Evolutionary conservation across 2,113 vertebrate species (phyloP).

Genomic region (Rhineura floridana): DNA sequence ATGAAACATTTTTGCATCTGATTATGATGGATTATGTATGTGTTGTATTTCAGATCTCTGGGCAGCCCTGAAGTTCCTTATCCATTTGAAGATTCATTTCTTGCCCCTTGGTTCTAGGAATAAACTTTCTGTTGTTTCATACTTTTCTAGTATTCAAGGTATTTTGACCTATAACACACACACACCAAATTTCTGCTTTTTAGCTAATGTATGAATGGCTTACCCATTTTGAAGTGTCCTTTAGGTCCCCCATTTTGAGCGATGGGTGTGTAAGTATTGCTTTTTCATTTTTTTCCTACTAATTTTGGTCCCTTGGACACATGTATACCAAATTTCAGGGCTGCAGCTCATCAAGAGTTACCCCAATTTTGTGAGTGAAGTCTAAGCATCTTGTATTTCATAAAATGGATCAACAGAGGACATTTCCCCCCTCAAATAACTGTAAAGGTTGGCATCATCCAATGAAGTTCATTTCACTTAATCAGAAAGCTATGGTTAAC

Average conservation of each 20-base stretch:
- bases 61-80: not conserved
- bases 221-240: not conserved
- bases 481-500: too few species aligned
- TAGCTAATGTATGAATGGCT: not conserved
- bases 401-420: not conserved
- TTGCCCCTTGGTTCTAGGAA: not conserved
- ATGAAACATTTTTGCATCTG: too few species aligned
- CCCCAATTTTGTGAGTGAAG: not conserved
- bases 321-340: not conserved
- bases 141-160: not conserved
- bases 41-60: not conserved
- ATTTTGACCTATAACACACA: not conserved
- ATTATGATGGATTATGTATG: not conserved
- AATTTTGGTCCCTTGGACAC: not conserved
- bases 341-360: not conserved
- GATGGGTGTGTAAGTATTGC: too few species aligned
- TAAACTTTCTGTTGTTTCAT: not conserved
- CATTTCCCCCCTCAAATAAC: not conserved
- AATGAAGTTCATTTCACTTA: not conserved
- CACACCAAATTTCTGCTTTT: not conserved
- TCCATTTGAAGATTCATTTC: not conserved
- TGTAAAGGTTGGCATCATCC: not conserved
- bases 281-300: too few species aligned
- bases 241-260: too few species aligned
- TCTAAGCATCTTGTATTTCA: not conserved